Percentiles rank a stretch among this genome's conserved stretches.
phyloP scores from a whole-genome alignment of 2,888 invertebrate genomes.

The Eretmocerus hayati region DNA sequence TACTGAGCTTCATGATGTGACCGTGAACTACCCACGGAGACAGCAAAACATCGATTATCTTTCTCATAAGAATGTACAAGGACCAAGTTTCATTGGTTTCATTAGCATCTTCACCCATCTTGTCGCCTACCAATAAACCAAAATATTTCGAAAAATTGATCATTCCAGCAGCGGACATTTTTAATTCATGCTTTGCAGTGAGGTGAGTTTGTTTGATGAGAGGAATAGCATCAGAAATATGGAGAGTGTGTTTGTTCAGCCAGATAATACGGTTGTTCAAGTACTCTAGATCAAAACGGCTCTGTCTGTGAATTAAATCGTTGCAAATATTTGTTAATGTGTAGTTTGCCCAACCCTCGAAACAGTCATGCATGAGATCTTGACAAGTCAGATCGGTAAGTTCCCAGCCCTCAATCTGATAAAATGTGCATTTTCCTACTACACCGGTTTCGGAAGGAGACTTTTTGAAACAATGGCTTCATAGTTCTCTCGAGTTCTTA shows the following conservation, averaged over 20 bases:
- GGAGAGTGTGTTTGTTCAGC: background rate
- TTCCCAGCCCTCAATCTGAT: background rate
- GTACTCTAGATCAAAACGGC: constrained; percentile 1
- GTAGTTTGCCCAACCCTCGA: constrained; percentile 4
- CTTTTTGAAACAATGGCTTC: background rate
- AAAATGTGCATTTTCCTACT: background rate
- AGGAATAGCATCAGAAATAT: constrained; percentile 4
- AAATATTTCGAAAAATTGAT: constrained; percentile 3
- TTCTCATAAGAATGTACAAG: constrained; percentile 3
- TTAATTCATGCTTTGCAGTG: constrained; percentile 1
- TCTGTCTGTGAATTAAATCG: constrained; percentile 3
- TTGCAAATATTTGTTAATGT: background rate
- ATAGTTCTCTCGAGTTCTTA: constrained; percentile 2
- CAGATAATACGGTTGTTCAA: background rate
- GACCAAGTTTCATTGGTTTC: background rate
- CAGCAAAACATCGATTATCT: background rate
- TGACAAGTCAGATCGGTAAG: background rate
- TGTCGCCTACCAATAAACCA: constrained; percentile 4
- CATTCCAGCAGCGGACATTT: constrained; percentile 8
- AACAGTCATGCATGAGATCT: constrained; percentile 6
- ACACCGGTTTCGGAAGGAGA: constrained; percentile 1
- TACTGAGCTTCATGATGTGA: background rate
- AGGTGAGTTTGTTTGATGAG: constrained; percentile 1
- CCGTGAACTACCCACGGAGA: background rate
- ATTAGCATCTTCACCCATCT: background rate